Evolutionary conservation across 2,113 vertebrate species (phyloP).

Genomic region (Tychaedon coryphoeus): DNA sequence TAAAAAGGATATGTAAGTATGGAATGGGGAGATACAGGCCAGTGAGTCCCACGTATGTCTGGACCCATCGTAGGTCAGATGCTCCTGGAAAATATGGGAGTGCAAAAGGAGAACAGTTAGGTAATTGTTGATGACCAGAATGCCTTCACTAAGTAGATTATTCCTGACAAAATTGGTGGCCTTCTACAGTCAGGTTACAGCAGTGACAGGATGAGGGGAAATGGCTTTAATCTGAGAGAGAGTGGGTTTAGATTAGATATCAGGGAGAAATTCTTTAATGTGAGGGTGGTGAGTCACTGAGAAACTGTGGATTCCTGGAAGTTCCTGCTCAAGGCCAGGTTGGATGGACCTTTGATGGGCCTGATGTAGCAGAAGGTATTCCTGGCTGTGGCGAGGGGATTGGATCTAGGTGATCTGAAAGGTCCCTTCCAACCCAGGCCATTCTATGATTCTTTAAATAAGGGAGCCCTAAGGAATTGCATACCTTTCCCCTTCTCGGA

Average conservation of each 20-base stretch:
- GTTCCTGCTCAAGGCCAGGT: background rate
- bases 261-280: background rate
- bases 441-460: background rate
- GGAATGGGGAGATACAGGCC: background rate
- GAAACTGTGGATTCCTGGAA: background rate
- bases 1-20: background rate
- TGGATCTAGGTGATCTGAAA: background rate
- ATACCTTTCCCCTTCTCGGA: background rate
- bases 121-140: background rate
- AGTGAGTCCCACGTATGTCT: background rate
- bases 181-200: background rate
- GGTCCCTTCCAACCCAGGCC: background rate
- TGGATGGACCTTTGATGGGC: background rate
- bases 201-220: background rate
- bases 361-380: background rate
- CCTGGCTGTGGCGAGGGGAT: no score
- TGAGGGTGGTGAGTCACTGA: background rate
- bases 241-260: background rate
- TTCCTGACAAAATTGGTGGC: background rate
- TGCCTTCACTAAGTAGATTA: background rate
- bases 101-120: background rate
- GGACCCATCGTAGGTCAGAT: background rate
- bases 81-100: background rate
- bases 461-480: background rate
- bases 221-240: background rate